Percentiles rank a stretch among this genome's conserved stretches.
These are phyloP conservation scores for Donacobius atricapilla DNA, from an alignment of 2,113 vertebrate species.

Conservation along the genomic window DNA sequence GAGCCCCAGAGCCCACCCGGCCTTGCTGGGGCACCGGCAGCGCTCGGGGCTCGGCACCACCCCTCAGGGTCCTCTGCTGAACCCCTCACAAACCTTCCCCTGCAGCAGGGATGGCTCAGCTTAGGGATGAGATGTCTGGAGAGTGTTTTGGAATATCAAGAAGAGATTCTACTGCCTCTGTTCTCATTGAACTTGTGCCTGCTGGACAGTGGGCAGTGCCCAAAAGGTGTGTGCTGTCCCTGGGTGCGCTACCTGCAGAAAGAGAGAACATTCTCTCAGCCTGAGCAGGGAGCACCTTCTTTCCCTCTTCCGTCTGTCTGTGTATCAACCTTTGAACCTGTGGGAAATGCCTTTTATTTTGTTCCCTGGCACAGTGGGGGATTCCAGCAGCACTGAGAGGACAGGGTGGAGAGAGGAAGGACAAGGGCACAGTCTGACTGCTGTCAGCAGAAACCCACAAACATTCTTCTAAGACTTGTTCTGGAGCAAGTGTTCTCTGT, in stretches of 20 bases:
- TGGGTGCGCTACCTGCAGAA: not conserved
- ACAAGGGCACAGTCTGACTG: not conserved
- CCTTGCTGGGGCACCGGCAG: not conserved
- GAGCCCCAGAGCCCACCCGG: not conserved
- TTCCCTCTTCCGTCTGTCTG: not conserved
- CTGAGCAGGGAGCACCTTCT: not conserved
- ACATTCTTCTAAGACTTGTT: not conserved
- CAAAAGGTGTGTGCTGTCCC: not conserved
- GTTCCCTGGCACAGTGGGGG: not conserved
- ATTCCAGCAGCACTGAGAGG: not conserved
- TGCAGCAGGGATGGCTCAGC: not conserved
- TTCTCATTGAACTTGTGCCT: not conserved
- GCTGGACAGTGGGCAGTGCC: not conserved
- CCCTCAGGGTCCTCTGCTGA: not conserved
- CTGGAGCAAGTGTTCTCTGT: not conserved
- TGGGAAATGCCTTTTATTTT: not conserved
- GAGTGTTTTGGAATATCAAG: not conserved
- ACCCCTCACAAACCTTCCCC: not conserved
- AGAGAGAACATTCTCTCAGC: not conserved
- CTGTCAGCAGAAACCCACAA: not conserved
- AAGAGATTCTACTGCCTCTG: not conserved
- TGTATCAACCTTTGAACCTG: not conserved
- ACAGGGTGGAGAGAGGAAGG: not conserved
- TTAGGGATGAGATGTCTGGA: not conserved
- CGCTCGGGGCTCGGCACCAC: accelerated